Conservation (phyloP, 2,113 vertebrate species). For the Hemichromis elongatus region DNA sequence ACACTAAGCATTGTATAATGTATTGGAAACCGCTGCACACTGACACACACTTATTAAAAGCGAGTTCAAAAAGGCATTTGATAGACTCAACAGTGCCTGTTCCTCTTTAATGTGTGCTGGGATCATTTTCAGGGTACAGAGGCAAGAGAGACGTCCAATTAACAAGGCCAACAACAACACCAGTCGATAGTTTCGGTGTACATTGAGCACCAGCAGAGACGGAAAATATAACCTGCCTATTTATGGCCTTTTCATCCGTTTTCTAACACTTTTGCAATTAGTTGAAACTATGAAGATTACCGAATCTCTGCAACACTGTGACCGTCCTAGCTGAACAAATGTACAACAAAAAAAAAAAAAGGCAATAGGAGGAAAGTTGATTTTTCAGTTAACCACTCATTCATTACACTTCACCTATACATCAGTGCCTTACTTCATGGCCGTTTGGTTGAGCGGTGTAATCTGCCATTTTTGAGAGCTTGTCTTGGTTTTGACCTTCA, state of each 20-base stretch:
- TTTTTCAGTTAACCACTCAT: neutral
- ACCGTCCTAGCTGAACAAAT: neutral
- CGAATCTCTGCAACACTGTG: neutral
- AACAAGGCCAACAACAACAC: slow-evolving; percentile 38
- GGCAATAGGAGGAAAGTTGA: neutral
- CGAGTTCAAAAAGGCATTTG: slow-evolving; percentile 56
- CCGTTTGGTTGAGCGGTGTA: slow-evolving; percentile 3
- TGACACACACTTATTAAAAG: slow-evolving; percentile 62
- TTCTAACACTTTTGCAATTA: slow-evolving; percentile 16
- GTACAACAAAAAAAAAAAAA: neutral
- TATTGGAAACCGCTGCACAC: slow-evolving; percentile 49
- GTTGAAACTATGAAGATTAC: neutral
- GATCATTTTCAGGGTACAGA: slow-evolving; percentile 48
- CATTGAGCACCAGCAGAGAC: slow-evolving; percentile 12
- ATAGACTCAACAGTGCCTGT: slow-evolving; percentile 44
- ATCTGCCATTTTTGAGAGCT: slow-evolving; percentile 34
- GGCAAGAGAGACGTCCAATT: slow-evolving; percentile 55
- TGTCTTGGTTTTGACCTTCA: slow-evolving; percentile 49
- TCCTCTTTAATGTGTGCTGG: slow-evolving; percentile 50
- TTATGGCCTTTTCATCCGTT: slow-evolving; percentile 1
- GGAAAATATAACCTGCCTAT: neutral
- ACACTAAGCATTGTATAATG: slow-evolving; percentile 68
- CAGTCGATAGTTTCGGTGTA: slow-evolving; percentile 43
- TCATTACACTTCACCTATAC: neutral
- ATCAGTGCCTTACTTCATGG: neutral